Percentiles rank a stretch among this genome's conserved stretches.
Conservation (phyloP, 1,140 invertebrate species). For the Drosophila ambigua region DNA sequence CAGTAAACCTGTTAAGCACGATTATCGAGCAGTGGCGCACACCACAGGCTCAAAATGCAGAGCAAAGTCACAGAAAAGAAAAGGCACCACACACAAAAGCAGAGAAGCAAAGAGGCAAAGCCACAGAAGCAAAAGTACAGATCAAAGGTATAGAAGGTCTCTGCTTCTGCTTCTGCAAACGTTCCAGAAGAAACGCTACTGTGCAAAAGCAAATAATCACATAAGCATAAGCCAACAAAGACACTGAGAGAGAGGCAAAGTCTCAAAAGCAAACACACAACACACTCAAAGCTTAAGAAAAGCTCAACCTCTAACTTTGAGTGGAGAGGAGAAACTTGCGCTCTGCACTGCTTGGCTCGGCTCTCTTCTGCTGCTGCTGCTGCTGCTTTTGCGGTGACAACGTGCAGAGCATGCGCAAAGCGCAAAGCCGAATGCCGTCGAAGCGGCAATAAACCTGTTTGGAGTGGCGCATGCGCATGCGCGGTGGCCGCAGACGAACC, state of each 20-base stretch:
- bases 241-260: neutral
- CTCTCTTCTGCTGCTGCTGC: slow-evolving; percentile 9
- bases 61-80: slow-evolving; percentile 31
- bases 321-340: neutral
- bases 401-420: slow-evolving; percentile 67
- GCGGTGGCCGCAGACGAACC: slow-evolving; percentile 48
- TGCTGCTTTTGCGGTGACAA: slow-evolving; percentile 21
- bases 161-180: too few species aligned
- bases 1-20: slow-evolving; percentile 64
- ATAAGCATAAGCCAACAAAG: too few species aligned
- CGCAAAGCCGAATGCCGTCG: slow-evolving; percentile 29
- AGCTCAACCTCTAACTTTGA: slow-evolving; percentile 12
- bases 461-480: slow-evolving; percentile 23
- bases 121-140: slow-evolving; percentile 33
- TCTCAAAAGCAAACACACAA: slow-evolving; percentile 4
- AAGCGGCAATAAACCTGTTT: slow-evolving; percentile 75
- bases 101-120: slow-evolving; percentile 47
- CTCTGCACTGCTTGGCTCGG: slow-evolving; percentile 11
- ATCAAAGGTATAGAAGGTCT: slow-evolving; percentile 19
- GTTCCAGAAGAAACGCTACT: too few species aligned
- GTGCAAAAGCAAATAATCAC: too few species aligned
- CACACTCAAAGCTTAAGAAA: slow-evolving; percentile 22
- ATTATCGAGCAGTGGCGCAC: slow-evolving; percentile 42
- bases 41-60: slow-evolving; percentile 23
- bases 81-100: slow-evolving; percentile 19